A percentile compares a stretch with the other conserved stretches of the same genome.
Evolutionary conservation across 2,888 invertebrate species (phyloP).

Genomic region (Enoplolaimus lenunculus): DNA sequence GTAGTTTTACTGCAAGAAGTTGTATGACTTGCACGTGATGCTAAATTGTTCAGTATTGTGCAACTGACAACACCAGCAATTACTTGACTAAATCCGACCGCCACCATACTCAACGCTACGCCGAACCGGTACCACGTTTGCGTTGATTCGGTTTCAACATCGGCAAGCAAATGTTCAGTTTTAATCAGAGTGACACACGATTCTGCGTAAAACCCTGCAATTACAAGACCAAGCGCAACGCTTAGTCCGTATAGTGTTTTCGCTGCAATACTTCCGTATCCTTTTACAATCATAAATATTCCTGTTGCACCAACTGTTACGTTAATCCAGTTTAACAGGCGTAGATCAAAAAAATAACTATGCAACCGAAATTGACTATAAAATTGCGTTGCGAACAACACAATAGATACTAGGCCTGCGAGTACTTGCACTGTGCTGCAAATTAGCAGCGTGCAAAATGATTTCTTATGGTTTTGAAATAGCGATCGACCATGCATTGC

Average conservation of each 20-base stretch:
- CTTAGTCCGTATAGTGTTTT: conserved; percentile 35
- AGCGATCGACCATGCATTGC: too few species aligned
- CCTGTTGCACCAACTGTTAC: conserved; percentile 24
- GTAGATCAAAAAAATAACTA: not conserved
- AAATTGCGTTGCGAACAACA: not conserved
- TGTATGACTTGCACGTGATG: too few species aligned
- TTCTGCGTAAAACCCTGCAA: conserved; percentile 35
- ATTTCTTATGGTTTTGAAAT: too few species aligned
- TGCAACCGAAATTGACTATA: not conserved
- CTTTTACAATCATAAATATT: conserved; percentile 34
- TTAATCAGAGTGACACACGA: not conserved
- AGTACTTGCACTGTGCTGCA: not conserved
- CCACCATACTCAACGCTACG: not conserved
- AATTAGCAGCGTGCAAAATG: not conserved
- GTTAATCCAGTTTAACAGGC: not conserved
- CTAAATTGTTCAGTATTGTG: not conserved
- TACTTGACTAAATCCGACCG: not conserved
- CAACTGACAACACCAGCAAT: not conserved
- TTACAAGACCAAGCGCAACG: conserved; percentile 32
- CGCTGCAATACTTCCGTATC: conserved; percentile 37
- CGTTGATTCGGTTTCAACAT: too few species aligned
- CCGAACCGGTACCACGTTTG: not conserved
- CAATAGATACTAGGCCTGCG: not conserved
- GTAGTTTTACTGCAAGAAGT: too few species aligned
- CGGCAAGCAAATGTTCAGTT: not conserved